Base-by-base conservation (phyloP, 2,888 invertebrate species). In the Harmothoe impar region DNA sequence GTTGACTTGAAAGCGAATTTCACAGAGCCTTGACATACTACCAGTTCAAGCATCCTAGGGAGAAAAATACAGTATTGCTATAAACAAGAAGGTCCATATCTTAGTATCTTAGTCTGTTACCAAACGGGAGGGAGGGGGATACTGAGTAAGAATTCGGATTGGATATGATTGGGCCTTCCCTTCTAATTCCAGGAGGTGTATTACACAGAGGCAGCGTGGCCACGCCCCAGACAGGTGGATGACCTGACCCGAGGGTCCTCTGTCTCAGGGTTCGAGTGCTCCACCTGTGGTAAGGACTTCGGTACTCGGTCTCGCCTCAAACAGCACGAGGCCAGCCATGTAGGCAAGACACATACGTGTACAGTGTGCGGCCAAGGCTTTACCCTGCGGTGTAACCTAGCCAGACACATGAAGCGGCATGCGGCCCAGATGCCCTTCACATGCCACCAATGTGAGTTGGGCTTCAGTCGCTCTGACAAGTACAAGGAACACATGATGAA, bases 271-370 rank as follows among this genome's bases (percentile, higher is more conserved):
- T 29, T 15, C 17, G 72, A 72, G 31, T 72, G 72, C 31, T 15
- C 72, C 29, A 72, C 72, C 29, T 72, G 72, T 72, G 72, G 72
- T 3, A 72, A 72, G 31, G 29, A 72, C n/a, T 72, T 72, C 72
- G 17, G 15, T 15, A 29, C 72, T n/a, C 72, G 72, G 3, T 29
- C 72, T 3, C 29, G 72, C 72, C 72, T 72, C 25, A 25, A 25
- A 29, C 72, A 72, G 17, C 72, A 72, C 72, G 17, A 29, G 72
- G 25, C 72, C 3, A 29, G 72, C 29, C 72, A 72, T 25, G 31
- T 72, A 3, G 72, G 72, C 29, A 72, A 72, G 72, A 72, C 72
- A 25, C 72, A 72, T 25, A 7, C 72, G 5, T 72, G 72, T 25
- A 25, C 0, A 0, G 72, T 29, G 25, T 72, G 72, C 31, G 72